These are phyloP conservation scores for Hyles vespertilio DNA, from an alignment of 1,140 invertebrate species.

Conservation along the genomic window DNA sequence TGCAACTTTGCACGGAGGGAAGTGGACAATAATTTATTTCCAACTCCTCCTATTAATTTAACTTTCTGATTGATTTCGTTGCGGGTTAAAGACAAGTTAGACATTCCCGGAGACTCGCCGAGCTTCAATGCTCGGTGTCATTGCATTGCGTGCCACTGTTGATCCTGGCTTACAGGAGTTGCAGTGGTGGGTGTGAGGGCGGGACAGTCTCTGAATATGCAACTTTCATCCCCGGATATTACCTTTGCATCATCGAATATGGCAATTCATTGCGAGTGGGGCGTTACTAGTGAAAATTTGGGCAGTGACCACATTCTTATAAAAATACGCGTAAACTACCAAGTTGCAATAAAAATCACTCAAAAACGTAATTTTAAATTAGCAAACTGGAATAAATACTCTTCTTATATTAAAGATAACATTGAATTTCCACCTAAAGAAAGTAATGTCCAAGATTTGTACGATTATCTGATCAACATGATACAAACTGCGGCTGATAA, in stretches of 20 bases:
- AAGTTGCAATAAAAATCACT: neutral
- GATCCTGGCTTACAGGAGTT: no score
- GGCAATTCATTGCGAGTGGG: conserved; percentile 4
- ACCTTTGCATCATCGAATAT: conserved; percentile 8
- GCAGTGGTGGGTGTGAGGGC: no score
- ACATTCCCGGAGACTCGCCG: no score
- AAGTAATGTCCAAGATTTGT: conserved; percentile 5
- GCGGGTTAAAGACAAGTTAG: no score
- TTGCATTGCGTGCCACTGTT: no score
- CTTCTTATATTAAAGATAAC: neutral
- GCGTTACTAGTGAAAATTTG: conserved; percentile 3
- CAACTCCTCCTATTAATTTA: no score
- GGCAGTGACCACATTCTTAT: conserved; percentile 11
- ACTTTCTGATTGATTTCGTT: no score
- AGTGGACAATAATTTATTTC: no score
- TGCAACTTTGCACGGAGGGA: no score
- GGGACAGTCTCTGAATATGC: no score
- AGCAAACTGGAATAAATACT: conserved; percentile 21
- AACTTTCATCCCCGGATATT: conserved; percentile 7
- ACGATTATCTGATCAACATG: conserved; percentile 8
- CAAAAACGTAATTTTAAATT: conserved; percentile 14
- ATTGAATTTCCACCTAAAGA: neutral
- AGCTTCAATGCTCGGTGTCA: no score
- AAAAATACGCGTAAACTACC: neutral
- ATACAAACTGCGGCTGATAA: conserved; percentile 10